Conservation (phyloP, 2,888 invertebrate species). For the Cacoxenus indagator region DNA sequence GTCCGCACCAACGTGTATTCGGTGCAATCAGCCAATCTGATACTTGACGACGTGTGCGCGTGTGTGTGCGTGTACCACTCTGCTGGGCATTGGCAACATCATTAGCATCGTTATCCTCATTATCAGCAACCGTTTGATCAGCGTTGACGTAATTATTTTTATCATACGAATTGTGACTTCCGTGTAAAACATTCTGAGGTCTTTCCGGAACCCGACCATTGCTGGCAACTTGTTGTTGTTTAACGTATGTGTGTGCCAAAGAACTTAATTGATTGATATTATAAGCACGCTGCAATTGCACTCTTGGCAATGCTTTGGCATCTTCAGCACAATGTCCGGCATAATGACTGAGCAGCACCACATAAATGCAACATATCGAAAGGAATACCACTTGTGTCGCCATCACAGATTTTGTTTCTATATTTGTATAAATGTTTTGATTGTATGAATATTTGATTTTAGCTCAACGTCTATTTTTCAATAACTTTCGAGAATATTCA, state of each 20-base stretch:
- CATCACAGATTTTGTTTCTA: background rate
- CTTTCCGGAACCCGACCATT: too few relatives aligned
- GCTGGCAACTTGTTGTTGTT: slow-evolving; percentile 29
- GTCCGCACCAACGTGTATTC: slow-evolving; percentile 95
- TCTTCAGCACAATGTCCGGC: slow-evolving; percentile 38
- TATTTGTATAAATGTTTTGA: too few relatives aligned
- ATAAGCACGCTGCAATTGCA: slow-evolving; percentile 30
- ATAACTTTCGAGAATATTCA: background rate
- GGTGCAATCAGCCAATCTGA: slow-evolving; percentile 83
- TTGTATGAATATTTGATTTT: background rate
- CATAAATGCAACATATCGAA: slow-evolving; percentile 38
- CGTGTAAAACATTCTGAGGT: slow-evolving; percentile 26
- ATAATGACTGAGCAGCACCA: slow-evolving; percentile 39
- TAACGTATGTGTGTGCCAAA: background rate
- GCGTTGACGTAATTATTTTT: slow-evolving; percentile 42
- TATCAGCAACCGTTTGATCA: background rate
- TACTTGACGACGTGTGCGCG: slow-evolving; percentile 61
- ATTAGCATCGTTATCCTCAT: background rate
- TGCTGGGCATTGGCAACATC: slow-evolving; percentile 7
- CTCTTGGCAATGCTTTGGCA: slow-evolving; percentile 28
- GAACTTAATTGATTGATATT: background rate
- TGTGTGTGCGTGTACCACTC: slow-evolving; percentile 11
- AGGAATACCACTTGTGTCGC: background rate
- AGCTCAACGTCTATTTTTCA: background rate
- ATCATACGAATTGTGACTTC: slow-evolving; percentile 56